Evolutionary conservation across 2,888 invertebrate genomes (phyloP).

Genomic region (Brenthis hecate): DNA sequence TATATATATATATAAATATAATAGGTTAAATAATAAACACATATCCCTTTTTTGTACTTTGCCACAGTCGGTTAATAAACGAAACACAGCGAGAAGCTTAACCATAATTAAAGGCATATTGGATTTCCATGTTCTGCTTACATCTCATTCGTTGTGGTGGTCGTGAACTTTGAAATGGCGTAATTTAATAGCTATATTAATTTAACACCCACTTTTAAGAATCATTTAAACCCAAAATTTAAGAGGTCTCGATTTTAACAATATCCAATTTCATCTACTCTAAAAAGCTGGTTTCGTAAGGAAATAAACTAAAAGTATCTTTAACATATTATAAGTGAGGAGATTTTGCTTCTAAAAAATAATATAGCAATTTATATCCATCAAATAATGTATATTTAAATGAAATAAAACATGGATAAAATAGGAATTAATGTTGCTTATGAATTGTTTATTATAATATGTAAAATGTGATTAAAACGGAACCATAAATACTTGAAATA

Average conservation of each 20-base stretch:
- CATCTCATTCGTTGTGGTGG: constrained; percentile 28
- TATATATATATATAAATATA: too few species aligned
- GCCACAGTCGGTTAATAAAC: too few species aligned
- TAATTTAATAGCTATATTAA: constrained; percentile 35
- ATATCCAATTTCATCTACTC: neutral
- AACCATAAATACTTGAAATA: constrained; percentile 8
- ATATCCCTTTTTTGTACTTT: too few species aligned
- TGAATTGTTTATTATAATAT: neutral
- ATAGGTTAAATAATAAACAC: too few species aligned
- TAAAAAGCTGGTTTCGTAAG: neutral
- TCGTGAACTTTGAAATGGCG: constrained; percentile 29
- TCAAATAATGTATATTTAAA: too few species aligned
- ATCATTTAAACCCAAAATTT: neutral
- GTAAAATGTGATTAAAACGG: neutral
- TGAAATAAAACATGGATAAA: too few species aligned
- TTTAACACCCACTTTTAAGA: constrained; percentile 21
- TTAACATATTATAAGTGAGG: too few species aligned
- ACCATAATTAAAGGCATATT: constrained; percentile 18
- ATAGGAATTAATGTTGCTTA: too few species aligned
- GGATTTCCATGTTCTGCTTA: constrained; percentile 29
- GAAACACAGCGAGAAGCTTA: constrained; percentile 7
- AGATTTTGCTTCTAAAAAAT: too few species aligned
- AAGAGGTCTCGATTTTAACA: neutral
- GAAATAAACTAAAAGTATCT: neutral
- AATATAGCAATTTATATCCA: too few species aligned